A percentile compares a stretch with the other conserved stretches of the same genome.
These are phyloP conservation scores for Talpa occidentalis DNA, from an alignment of 2,113 vertebrate genomes.

Conservation along the genomic window DNA sequence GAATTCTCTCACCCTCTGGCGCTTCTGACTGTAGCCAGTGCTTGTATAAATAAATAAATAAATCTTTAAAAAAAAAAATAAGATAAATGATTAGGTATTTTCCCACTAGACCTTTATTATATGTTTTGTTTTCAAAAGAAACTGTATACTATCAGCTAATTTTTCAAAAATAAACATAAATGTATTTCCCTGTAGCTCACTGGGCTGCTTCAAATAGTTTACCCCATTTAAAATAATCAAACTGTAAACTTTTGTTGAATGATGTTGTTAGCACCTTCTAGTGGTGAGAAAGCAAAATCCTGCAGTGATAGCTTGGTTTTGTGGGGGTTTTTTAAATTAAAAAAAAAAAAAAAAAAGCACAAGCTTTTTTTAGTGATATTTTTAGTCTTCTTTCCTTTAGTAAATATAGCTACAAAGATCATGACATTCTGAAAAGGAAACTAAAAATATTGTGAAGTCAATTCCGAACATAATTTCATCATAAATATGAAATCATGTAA, in stretches of 20 bases:
- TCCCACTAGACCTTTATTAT: background rate
- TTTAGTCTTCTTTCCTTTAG: slow-evolving; percentile 40
- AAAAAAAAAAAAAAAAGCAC: background rate
- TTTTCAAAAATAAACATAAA: background rate
- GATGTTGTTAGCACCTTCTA: background rate
- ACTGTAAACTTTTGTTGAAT: background rate
- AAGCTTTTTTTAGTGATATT: background rate
- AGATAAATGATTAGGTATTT: background rate
- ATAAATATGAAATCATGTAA: background rate
- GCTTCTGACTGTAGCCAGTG: too few species aligned
- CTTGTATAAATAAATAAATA: too few species aligned
- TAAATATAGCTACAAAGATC: background rate
- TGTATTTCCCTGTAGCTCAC: background rate
- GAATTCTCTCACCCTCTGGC: too few species aligned
- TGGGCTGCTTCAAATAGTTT: background rate
- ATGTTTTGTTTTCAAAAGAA: background rate
- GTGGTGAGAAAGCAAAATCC: background rate
- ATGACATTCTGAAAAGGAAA: slow-evolving; percentile 25
- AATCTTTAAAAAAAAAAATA: too few species aligned
- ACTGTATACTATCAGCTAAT: background rate
- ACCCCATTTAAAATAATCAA: background rate
- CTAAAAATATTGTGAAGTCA: slow-evolving; percentile 40
- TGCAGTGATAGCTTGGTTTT: background rate
- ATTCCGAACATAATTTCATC: background rate
- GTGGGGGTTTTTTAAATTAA: background rate